Conservation (phyloP, 2,888 invertebrate species). For the Andrena haemorrhoa region DNA sequence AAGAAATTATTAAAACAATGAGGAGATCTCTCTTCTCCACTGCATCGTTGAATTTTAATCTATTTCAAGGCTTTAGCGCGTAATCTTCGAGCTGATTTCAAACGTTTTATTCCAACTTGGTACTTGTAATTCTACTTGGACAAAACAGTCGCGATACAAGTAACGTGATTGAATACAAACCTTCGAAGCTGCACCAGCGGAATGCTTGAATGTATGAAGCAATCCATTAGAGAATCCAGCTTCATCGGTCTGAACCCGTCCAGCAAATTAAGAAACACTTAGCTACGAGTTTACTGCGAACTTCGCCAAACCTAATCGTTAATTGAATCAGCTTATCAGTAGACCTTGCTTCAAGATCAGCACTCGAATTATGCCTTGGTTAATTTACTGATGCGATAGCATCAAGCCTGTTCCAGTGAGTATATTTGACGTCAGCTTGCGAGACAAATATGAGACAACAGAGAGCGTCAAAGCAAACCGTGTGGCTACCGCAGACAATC, state of each 20-base stretch:
- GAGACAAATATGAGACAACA: slow-evolving; percentile 44
- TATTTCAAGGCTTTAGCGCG: too few relatives aligned
- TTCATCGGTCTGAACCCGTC: background rate
- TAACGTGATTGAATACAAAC: background rate
- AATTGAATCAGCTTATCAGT: slow-evolving; percentile 35
- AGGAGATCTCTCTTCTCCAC: background rate
- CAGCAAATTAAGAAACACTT: slow-evolving; percentile 8
- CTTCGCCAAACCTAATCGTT: slow-evolving; percentile 19
- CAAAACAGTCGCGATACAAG: background rate
- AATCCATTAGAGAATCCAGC: background rate
- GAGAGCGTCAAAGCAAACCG: slow-evolving; percentile 23
- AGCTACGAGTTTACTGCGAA: background rate
- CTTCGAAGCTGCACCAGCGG: background rate
- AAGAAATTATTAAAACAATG: background rate
- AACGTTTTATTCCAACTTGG: background rate
- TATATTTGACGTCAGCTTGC: slow-evolving; percentile 46
- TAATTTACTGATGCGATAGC: slow-evolving; percentile 47
- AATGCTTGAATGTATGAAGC: background rate
- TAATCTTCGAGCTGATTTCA: too few relatives aligned
- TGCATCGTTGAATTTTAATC: too few relatives aligned
- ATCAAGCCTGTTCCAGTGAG: slow-evolving; percentile 30
- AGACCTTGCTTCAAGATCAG: slow-evolving; percentile 12
- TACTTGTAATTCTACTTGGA: background rate
- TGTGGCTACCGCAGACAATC: background rate
- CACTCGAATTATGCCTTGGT: slow-evolving; percentile 8